Percentiles rank a stretch among this genome's conserved stretches.
Conservation (phyloP, 2,113 vertebrate species). For the Antigone vipio region DNA sequence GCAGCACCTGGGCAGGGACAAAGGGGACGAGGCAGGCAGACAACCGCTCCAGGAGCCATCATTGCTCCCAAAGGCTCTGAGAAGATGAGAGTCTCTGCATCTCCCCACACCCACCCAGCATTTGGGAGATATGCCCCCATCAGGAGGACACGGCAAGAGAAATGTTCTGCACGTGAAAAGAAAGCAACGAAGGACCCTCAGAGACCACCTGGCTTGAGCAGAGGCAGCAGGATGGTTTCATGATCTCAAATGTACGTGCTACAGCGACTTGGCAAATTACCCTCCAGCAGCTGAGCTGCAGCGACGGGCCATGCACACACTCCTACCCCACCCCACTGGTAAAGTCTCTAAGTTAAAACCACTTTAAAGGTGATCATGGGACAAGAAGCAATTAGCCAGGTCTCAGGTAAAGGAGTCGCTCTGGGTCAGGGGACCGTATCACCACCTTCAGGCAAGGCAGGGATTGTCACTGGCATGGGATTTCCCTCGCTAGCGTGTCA, state of each 20-base stretch:
- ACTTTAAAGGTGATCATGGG: neutral
- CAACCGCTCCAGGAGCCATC: neutral
- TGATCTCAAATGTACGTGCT: neutral
- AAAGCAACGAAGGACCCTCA: neutral
- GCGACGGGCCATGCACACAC: neutral
- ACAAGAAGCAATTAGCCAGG: neutral
- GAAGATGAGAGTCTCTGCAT: neutral
- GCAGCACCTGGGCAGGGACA: slow-evolving; percentile 2
- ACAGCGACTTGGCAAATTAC: neutral
- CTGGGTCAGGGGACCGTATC: neutral
- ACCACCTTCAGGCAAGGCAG: neutral
- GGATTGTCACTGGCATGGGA: neutral
- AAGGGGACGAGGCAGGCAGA: neutral
- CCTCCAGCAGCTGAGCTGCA: neutral
- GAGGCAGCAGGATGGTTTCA: neutral
- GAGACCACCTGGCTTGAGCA: neutral
- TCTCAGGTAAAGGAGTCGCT: neutral
- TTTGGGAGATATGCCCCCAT: neutral
- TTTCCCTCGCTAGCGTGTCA: neutral
- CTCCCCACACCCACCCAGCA: neutral
- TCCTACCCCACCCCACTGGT: neutral
- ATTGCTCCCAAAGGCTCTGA: neutral
- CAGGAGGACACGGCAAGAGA: neutral
- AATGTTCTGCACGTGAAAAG: neutral
- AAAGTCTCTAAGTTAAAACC: neutral